Percentiles rank a stretch among this genome's conserved stretches.
Conservation (phyloP, 2,888 invertebrate species). For the Phasia obesa region DNA sequence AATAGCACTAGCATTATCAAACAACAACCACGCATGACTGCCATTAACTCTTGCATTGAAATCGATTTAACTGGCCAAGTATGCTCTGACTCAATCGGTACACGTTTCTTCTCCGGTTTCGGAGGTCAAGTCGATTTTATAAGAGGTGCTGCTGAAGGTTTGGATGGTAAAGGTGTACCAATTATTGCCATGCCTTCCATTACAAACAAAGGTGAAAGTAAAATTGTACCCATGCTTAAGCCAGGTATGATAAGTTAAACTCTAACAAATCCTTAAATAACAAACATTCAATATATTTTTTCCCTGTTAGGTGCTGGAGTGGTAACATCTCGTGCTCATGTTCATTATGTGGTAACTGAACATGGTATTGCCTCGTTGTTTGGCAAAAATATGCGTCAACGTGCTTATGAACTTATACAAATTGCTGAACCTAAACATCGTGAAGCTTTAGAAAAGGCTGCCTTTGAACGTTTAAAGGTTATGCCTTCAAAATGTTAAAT, state of each 20-base stretch:
- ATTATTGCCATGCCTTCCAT: constrained; percentile 94
- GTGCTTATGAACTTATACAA: constrained; percentile 94
- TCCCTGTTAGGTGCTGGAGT: constrained; percentile 92
- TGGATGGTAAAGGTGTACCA: constrained; percentile 94
- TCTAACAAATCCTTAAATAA: not conserved
- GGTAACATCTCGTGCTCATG: constrained; percentile 95
- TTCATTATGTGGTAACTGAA: constrained; percentile 96
- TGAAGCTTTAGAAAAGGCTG: constrained; percentile 91
- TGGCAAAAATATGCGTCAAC: constrained; percentile 93
- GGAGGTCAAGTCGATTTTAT: constrained; percentile 98
- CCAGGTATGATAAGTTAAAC: constrained; percentile 84
- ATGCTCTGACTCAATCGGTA: constrained; percentile 95
- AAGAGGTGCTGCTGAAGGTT: constrained; percentile 92
- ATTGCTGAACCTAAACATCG: constrained; percentile 95
- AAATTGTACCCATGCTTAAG: constrained; percentile 92
- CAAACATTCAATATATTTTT: constrained; percentile 5
- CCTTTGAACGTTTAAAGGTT: constrained; percentile 91
- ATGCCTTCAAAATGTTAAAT: constrained; percentile 84
- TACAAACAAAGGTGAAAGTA: constrained; percentile 90
- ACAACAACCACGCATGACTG: constrained; percentile 94
- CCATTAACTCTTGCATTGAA: constrained; percentile 98
- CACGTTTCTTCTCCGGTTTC: constrained; percentile 88
- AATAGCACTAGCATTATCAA: constrained; percentile 92
- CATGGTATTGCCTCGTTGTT: constrained; percentile 94
- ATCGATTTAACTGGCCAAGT: constrained; percentile 97